A percentile compares a stretch with the other conserved stretches of the same genome.
phyloP scores from a whole-genome alignment of 2,113 vertebrate genomes.

The Tyto alba region DNA sequence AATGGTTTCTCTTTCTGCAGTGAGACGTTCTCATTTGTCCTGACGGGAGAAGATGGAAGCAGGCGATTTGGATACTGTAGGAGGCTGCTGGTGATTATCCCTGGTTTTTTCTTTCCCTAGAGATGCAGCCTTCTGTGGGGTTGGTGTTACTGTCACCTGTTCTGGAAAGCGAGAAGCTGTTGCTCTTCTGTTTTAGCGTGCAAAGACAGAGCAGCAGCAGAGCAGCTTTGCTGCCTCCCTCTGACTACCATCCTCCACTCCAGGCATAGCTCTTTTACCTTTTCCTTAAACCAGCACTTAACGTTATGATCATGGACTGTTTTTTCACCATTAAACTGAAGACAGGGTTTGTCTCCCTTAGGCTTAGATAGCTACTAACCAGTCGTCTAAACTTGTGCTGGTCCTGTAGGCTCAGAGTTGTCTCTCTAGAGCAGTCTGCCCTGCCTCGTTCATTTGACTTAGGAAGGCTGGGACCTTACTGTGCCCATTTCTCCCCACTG shows the following conservation, averaged over 20 bases:
- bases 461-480: neutral
- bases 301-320: neutral
- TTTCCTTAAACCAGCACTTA: neutral
- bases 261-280: neutral
- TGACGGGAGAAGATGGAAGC: slow-evolving; percentile 95
- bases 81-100: slow-evolving; percentile 84
- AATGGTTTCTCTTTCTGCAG: slow-evolving; percentile 63
- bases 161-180: neutral
- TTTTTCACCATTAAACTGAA: neutral
- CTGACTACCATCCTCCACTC: neutral
- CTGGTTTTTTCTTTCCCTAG: neutral
- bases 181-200: neutral
- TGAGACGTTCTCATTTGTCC: slow-evolving; percentile 94
- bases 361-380: neutral
- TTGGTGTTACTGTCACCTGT: neutral
- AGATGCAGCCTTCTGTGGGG: neutral
- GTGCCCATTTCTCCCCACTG: neutral
- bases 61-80: slow-evolving; percentile 93
- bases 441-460: neutral
- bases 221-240: neutral
- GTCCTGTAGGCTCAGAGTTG: neutral
- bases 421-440: neutral
- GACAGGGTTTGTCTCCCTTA: neutral
- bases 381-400: neutral
- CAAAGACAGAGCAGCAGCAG: neutral